Evolutionary conservation across 2,797 vertebrate species (phyloP), one percentile per base, ranked within the genome.

Genomic region (Diplodus sargus): DNA sequence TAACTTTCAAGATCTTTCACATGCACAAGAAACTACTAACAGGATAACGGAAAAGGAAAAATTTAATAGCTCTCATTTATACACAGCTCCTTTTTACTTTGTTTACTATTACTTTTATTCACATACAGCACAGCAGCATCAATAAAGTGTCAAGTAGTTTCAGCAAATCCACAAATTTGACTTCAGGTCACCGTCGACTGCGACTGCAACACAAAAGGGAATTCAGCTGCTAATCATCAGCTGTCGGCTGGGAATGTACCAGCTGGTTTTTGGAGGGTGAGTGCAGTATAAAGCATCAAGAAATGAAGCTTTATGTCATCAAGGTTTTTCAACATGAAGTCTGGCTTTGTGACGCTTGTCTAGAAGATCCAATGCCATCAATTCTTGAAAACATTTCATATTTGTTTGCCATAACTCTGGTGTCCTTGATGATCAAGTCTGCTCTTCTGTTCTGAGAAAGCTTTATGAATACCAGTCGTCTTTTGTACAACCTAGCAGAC

Each of bases 401-500:
- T 10, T 39, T 15, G 6, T 60, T 15, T 52, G 47, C 16, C 52
- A 13, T 7, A 23, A 1, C 12, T 20, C 49, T 45, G n/a, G 14
- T 23, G 9, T 48, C n/a, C 25, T 22, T 28, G 4, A 20, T 18
- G 60, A 67, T 51, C 0, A 18, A 20, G 5, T 18, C 11, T 23
- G 43, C 49, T 14, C 20, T 42, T 58, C 72, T 64, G 42, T 52
- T 73, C 74, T 47, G 30, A 49, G 57, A 28, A 2, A 15, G 68
- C 58, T 87, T 81, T 72, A 74, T 91, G 75, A 88, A 85, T 68
- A 79, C 70, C 1, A 23, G 72, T 85, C 69, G 0, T 28, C 20
- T 82, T 84, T 79, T 56, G 52, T 80, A 78, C 61, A 76, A 80
- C 76, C 70, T 83, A 64, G 82, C 85, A 79, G 81, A 87, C 72